Evolutionary conservation across 2,888 invertebrate genomes (phyloP), one percentile per base, ranked within the genome.

Genomic region (Pristionchus mayeri): DNA sequence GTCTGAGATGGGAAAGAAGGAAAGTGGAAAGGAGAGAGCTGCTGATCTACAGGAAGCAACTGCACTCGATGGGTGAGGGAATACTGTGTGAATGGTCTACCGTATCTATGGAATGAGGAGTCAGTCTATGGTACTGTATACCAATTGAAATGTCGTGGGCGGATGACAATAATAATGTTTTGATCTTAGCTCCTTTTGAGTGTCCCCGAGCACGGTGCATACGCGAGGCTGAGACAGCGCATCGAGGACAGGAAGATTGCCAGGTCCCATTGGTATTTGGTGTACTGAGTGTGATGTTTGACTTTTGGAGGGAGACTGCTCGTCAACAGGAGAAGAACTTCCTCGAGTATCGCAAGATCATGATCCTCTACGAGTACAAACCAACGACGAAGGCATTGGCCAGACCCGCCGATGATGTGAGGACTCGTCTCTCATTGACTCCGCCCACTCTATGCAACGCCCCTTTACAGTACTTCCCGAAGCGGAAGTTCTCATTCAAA

Each of bases 321-420:
- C 79, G 81, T 3, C 78, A 87, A 67, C 86, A 87, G 60, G 87
- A 87, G 84, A 75, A 85, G 84, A 84, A 85, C 52, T 87, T 84
- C 67, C 85, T 87, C 71, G 85, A 87, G 81, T 87, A 78, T 71
- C 57, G 85, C 63, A 86, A 84, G 67, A 76, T 76, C 21, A 40
- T 84, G 75, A 84, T 87, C 34, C 71, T 87, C n/a, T 54, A 34
- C 16, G 54, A 84, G 54, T 54, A 18, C 76, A 50, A 57, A n/a
- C 75, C 76, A 11, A 30, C 21, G 3, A 40, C 84, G 6, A 30
- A 40, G 24, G 84, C 54, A 16, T 18, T 52, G 27, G 52, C 44
- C 18, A 7, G 27, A 30, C 24, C 50, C 9, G 27, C 34, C 6
- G 84, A 84, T 18, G 84, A 75, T 27, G 84, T 81, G n/a, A 40